A percentile compares a stretch with the other conserved stretches of the same genome.
These are phyloP conservation scores for Drosophila macrospina DNA, from an alignment of 2,888 invertebrate genomes.

Conservation along the genomic window DNA sequence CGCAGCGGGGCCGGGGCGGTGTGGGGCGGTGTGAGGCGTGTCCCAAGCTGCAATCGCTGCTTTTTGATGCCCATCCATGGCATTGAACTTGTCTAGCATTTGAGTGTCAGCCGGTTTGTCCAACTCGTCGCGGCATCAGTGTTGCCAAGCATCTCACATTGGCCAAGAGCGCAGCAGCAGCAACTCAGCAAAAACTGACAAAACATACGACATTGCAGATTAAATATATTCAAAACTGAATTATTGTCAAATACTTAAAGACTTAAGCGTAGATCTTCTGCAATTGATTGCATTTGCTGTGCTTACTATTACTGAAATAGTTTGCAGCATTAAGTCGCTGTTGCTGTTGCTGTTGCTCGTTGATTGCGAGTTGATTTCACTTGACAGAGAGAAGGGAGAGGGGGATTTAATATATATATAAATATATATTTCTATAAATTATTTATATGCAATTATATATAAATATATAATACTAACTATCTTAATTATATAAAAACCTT, in stretches of 20 bases:
- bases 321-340: too few species aligned
- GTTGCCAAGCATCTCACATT: too few species aligned
- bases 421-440: too few species aligned
- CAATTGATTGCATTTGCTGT: background rate
- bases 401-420: too few species aligned
- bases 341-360: too few species aligned
- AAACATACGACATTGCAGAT: conserved; percentile 7
- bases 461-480: too few species aligned
- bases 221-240: conserved; percentile 11
- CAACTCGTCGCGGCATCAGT: conserved; percentile 54
- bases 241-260: conserved; percentile 17
- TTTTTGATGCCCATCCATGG: conserved; percentile 74
- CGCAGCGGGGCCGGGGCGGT: background rate
- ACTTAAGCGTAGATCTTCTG: background rate
- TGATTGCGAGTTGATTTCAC: too few species aligned
- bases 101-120: conserved; percentile 73
- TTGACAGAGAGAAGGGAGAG: too few species aligned
- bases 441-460: too few species aligned
- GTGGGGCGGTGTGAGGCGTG: conserved; percentile 2
- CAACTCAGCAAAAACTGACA: background rate
- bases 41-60: conserved; percentile 49
- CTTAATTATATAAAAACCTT: too few species aligned
- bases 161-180: too few species aligned
- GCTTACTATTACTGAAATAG: background rate
- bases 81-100: conserved; percentile 77